Percentiles rank a stretch among this genome's conserved stretches.
Conservation (phyloP, 2,797 vertebrate genomes). For the Corythornis leucogaster region DNA sequence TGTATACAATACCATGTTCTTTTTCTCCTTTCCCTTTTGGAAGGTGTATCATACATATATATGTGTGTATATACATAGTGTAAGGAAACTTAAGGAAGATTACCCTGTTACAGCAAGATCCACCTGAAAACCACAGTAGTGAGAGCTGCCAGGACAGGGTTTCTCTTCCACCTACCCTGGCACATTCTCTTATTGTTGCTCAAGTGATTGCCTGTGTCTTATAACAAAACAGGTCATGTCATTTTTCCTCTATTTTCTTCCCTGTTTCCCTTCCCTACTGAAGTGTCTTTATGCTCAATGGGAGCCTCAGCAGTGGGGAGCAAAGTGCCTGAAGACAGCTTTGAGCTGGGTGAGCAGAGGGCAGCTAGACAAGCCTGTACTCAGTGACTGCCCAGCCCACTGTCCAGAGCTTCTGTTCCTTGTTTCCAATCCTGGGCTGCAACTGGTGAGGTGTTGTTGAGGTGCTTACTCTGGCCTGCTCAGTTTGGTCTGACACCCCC, state of each 20-base stretch:
- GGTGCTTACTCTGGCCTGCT: neutral
- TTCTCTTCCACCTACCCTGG: neutral
- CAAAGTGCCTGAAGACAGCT: fast-evolving
- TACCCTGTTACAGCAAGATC: neutral
- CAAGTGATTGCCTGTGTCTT: neutral
- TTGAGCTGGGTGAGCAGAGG: neutral
- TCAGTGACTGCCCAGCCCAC: fast-evolving
- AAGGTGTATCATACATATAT: too few relatives aligned
- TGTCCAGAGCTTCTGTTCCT: fast-evolving
- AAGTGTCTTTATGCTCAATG: neutral
- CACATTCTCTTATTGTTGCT: neutral
- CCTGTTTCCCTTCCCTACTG: neutral
- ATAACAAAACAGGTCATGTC: neutral
- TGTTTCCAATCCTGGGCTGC: neutral
- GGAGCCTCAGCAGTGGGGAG: neutral
- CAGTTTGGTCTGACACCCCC: neutral
- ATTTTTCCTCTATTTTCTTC: neutral
- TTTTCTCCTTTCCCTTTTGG: neutral
- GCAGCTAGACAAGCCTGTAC: neutral
- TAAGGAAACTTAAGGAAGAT: neutral
- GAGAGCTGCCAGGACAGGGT: neutral
- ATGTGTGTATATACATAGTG: fast-evolving
- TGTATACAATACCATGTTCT: neutral
- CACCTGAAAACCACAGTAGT: fast-evolving
- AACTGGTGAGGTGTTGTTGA: neutral